Evolutionary conservation across 2,888 invertebrate species (phyloP), one percentile per base, ranked within the genome.

Genomic region (Digitonthophagus gazella): DNA sequence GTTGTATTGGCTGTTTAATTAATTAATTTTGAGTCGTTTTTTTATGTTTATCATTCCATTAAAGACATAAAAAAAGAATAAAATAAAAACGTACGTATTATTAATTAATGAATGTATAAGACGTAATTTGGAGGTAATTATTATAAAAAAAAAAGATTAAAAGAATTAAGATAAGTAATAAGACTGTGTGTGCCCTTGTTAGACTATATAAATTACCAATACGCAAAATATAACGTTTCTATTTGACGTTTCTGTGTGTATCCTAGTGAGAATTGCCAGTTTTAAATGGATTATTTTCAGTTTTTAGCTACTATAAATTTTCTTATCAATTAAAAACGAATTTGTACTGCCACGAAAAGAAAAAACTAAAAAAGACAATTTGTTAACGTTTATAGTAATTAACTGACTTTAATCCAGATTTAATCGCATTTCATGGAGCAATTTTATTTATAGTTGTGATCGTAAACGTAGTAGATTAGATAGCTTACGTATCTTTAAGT

Each of bases 1-100:
- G 28, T 2, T 8, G 6, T 44, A 44, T 8, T 44, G 11, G 4
- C 6, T 44, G 3, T 14, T 11, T 58, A 58, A 58, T 11, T 58
- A 58, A 58, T 58, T 14, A 58, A 14, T 19, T n/a, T 19, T 20
- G 61, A 16, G 20, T 57, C n/a, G n/a, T n/a, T n/a, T n/a, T n/a
- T n/a, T n/a, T n/a, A n/a, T n/a, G 28, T n/a, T 18, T 15, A 19
- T 61, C 20, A 61, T 61, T 61, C 18, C 61, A 61, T 5, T 61
- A 18, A 19, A 61, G 19, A 61, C 18, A 61, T 5, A 3, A 57
- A 57, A 16, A 19, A 61, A 58, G 1, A 19, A 61, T 20, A 61
- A 18, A 61, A 19, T 61, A 61, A 14, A n/a, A 3, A 58, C 16
- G 16, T 15, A 58, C 3, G 5, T 58, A 22, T 4, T 44, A 3